Evolutionary conservation across 2,888 invertebrate species (phyloP), one percentile per base, ranked within the genome.

Genomic region (Macaria notata): DNA sequence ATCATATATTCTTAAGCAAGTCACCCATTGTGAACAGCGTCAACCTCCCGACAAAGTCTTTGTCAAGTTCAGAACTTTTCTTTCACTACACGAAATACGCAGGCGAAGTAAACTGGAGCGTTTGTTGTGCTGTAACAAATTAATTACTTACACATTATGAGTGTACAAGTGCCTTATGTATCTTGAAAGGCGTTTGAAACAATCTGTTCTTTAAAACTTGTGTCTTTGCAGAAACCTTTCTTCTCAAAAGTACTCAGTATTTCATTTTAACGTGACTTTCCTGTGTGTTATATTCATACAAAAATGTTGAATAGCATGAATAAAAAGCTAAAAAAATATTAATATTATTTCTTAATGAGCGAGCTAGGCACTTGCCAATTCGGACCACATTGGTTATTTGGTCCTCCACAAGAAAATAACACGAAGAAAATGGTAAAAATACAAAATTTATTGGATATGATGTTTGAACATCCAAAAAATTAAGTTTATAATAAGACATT

Each of bases 31-130:
- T 44, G 54, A 50, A 64, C 61, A 59, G 54, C 49, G 70, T 73
- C 65, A 36, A 45, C 49, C 62, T 56, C 58, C 56, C 51, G 46
- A 49, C 46, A 57, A 63, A 70, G 70, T 71, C 71, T 69, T 75
- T 69, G 67, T 68, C 65, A 72, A 73, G 68, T 70, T 71, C 57
- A 56, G 54, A 76, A 76, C 65, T 75, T 77, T 76, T 73, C 72
- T 75, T 72, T 73, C 68, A 58, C 63, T 66, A 56, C 58, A 62
- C 55, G 46, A 56, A 62, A 66, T 65, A 69, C 65, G 66, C 62
- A 69, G 59, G 61, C 63, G 64, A 63, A 65, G 69, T 68, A 65
- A 70, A 70, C 64, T 66, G 63, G 53, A 44, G 44, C 66, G 56
- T 66, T 65, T 63, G 63, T 64, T 71, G 65, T 71, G 65, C 67